phyloP scores from a whole-genome alignment of 2,797 vertebrate genomes.

The Lophius americanus region DNA sequence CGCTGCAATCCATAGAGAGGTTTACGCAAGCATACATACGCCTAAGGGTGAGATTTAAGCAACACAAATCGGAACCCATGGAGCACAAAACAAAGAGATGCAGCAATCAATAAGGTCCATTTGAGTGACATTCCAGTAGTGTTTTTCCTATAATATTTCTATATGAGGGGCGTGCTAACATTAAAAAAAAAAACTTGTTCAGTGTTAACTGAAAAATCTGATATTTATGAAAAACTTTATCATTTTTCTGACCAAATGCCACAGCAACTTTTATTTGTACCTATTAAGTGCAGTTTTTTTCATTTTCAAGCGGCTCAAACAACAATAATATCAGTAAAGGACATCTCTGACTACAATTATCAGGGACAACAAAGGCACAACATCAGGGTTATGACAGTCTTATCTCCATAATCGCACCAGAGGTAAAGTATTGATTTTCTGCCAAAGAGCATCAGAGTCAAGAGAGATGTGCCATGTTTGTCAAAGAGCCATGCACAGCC shows the following conservation, averaged over 20 bases:
- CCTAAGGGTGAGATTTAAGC: background rate
- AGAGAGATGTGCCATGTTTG: slow-evolving; percentile 74
- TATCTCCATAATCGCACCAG: slow-evolving; percentile 85
- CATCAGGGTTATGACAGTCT: slow-evolving; percentile 87
- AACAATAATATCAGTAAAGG: slow-evolving; percentile 75
- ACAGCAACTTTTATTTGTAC: slow-evolving; percentile 1
- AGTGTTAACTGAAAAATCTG: slow-evolving; percentile 6
- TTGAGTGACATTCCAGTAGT: background rate
- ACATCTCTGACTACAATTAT: slow-evolving; percentile 83
- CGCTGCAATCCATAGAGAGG: background rate
- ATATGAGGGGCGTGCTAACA: slow-evolving; percentile 1
- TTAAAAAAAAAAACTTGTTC: slow-evolving; percentile 6
- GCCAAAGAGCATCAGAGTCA: slow-evolving; percentile 89
- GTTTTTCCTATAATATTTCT: slow-evolving; percentile 5
- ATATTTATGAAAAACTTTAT: background rate
- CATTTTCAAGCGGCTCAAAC: slow-evolving; percentile 18
- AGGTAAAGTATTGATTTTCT: slow-evolving; percentile 94
- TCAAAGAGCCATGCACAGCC: slow-evolving; percentile 49
- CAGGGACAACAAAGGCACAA: slow-evolving; percentile 80
- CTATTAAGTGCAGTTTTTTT: slow-evolving; percentile 5
- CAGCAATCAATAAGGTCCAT: slow-evolving; percentile 23
- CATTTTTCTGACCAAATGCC: background rate
- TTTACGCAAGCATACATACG: background rate
- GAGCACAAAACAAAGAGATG: slow-evolving; percentile 6
- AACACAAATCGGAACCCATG: background rate